Conservation (phyloP, 2,113 vertebrate species). For the Pachycephala philippinensis region DNA sequence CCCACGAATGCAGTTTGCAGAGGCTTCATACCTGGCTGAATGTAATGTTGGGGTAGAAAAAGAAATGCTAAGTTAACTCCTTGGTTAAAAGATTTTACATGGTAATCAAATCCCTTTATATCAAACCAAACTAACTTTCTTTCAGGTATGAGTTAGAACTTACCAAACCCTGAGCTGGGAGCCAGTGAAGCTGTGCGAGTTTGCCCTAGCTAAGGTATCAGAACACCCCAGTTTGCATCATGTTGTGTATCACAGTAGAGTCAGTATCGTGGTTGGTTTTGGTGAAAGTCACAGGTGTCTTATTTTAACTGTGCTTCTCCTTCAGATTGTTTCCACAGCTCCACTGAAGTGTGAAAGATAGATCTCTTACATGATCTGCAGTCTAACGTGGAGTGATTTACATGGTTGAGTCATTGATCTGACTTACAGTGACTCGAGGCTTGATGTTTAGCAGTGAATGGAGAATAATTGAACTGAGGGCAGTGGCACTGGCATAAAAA, state of each 20-base stretch:
- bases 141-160: background rate
- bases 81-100: background rate
- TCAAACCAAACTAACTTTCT: background rate
- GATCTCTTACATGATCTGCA: background rate
- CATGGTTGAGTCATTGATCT: background rate
- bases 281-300: background rate
- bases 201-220: background rate
- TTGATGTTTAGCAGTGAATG: background rate
- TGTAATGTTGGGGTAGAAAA: background rate
- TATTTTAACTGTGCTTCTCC: background rate
- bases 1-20: background rate
- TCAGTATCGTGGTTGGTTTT: background rate
- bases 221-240: background rate
- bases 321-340: background rate
- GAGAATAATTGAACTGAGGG: background rate
- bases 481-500: background rate
- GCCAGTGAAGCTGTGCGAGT: background rate
- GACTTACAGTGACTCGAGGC: background rate
- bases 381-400: background rate
- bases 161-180: background rate
- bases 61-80: background rate
- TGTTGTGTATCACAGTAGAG: fast-evolving
- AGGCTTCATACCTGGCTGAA: background rate
- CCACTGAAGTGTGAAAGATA: background rate
- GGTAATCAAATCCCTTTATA: background rate